phyloP scores from a whole-genome alignment of 2,113 vertebrate species.

The Osmerus mordax region DNA sequence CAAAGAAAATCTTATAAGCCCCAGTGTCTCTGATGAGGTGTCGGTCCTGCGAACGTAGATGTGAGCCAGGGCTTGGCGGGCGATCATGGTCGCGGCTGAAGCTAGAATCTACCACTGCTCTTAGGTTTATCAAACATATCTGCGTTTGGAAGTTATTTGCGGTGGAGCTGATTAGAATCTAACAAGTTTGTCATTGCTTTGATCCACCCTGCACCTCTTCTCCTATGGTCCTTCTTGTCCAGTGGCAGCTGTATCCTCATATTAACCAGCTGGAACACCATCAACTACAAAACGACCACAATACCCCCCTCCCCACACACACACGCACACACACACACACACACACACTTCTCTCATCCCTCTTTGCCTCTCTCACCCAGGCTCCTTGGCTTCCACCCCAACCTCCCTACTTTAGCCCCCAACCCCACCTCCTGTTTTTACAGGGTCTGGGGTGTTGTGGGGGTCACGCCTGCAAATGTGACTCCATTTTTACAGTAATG shows the following conservation, averaged over 20 bases:
- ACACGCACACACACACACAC: constrained; percentile 24
- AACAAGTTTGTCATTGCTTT: constrained; percentile 46
- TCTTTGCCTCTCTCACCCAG: constrained; percentile 21
- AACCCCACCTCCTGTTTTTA: constrained; percentile 15
- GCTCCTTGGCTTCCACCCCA: background rate
- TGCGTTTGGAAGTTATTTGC: constrained; percentile 26
- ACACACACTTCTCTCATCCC: constrained; percentile 19
- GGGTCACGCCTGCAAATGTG: constrained; percentile 53
- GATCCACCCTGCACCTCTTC: constrained; percentile 33
- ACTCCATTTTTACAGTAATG: constrained; percentile 61
- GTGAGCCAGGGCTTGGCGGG: constrained; percentile 26
- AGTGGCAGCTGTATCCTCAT: constrained; percentile 20
- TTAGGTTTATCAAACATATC: constrained; percentile 46
- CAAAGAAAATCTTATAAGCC: constrained; percentile 39
- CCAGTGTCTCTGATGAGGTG: constrained; percentile 49
- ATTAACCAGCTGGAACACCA: constrained; percentile 25
- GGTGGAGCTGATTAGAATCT: constrained; percentile 44
- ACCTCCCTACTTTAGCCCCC: constrained; percentile 11
- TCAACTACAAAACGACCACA: constrained; percentile 18
- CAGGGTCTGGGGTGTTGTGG: constrained; percentile 39
- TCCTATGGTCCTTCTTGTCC: background rate
- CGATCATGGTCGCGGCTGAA: constrained; percentile 27
- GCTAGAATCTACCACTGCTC: constrained; percentile 32
- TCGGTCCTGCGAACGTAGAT: constrained; percentile 62
- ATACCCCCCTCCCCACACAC: constrained; percentile 4